Percentiles rank a stretch among this genome's conserved stretches.
phyloP scores from a whole-genome alignment of 2,797 vertebrate genomes.

The Hippocampus kuda region DNA sequence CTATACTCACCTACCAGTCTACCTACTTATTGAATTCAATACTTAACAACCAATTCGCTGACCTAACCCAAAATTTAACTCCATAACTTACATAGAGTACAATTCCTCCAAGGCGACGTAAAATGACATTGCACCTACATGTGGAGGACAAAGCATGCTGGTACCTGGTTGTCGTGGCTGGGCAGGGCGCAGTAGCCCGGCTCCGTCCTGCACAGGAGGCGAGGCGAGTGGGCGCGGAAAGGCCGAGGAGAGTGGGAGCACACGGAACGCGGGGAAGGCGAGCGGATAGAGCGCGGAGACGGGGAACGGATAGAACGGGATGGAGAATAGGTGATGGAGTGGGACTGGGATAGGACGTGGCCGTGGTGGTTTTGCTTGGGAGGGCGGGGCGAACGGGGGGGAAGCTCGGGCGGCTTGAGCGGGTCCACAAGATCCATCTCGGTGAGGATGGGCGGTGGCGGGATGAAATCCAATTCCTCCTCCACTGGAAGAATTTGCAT shows the following conservation, averaged over 20 bases:
- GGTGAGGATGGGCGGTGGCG: conserved; percentile 59
- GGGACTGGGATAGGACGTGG: conserved; percentile 53
- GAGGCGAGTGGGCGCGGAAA: conserved; percentile 61
- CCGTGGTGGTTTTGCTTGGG: conserved; percentile 65
- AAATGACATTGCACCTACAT: not conserved
- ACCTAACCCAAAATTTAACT: no score
- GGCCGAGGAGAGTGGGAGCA: conserved; percentile 65
- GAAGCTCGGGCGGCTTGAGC: conserved; percentile 61
- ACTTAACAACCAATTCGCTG: no score
- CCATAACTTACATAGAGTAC: no score
- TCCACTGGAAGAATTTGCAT: conserved; percentile 39
- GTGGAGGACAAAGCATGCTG: not conserved
- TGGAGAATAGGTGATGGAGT: conserved; percentile 56
- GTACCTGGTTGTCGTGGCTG: conserved; percentile 65
- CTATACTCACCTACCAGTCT: no score
- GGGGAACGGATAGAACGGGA: conserved; percentile 59
- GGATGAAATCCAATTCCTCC: conserved; percentile 61
- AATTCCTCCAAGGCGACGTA: no score
- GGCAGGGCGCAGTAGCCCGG: conserved; percentile 63
- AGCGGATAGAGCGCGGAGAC: conserved; percentile 57
- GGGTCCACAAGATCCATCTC: conserved; percentile 63
- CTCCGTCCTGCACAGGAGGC: conserved; percentile 55
- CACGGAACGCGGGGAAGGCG: conserved; percentile 63
- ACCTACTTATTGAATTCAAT: no score
- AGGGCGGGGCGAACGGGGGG: conserved; percentile 63